These are phyloP conservation scores for Harpalus rufipes DNA, from an alignment of 2,888 invertebrate species.

Conservation along the genomic window DNA sequence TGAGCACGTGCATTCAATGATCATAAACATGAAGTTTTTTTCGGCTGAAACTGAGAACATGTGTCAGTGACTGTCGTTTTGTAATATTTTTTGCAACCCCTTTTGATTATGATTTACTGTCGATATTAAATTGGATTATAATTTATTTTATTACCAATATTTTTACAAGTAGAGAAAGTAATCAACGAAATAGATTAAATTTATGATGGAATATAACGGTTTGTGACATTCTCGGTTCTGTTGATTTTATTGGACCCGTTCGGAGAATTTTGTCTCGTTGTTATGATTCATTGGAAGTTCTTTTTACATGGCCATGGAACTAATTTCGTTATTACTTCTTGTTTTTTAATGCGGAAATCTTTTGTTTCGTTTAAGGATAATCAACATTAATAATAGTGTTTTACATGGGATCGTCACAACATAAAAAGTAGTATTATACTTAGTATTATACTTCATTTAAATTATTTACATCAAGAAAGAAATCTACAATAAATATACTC, in stretches of 20 bases:
- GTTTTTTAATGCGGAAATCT: too few species aligned
- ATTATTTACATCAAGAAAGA: too few species aligned
- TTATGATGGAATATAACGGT: neutral
- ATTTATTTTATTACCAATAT: constrained; percentile 17
- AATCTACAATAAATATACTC: too few species aligned
- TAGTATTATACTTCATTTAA: too few species aligned
- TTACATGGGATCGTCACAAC: too few species aligned
- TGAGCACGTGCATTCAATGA: constrained; percentile 31
- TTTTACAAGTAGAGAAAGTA: neutral
- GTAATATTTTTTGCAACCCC: neutral
- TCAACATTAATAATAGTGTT: too few species aligned
- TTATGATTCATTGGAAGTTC: constrained; percentile 49
- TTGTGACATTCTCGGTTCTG: neutral
- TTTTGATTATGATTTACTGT: constrained; percentile 29
- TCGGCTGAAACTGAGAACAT: neutral
- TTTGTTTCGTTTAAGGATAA: too few species aligned
- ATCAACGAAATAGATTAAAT: neutral
- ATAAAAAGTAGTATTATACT: too few species aligned
- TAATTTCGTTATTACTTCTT: too few species aligned
- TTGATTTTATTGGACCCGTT: constrained; percentile 16
- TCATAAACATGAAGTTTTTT: constrained; percentile 45
- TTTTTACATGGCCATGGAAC: neutral
- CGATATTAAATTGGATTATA: constrained; percentile 27
- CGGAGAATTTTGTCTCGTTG: constrained; percentile 27
- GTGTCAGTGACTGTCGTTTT: constrained; percentile 10